Base-by-base conservation (phyloP, 2,797 vertebrate species). In the Acipenser oxyrinchus region DNA sequence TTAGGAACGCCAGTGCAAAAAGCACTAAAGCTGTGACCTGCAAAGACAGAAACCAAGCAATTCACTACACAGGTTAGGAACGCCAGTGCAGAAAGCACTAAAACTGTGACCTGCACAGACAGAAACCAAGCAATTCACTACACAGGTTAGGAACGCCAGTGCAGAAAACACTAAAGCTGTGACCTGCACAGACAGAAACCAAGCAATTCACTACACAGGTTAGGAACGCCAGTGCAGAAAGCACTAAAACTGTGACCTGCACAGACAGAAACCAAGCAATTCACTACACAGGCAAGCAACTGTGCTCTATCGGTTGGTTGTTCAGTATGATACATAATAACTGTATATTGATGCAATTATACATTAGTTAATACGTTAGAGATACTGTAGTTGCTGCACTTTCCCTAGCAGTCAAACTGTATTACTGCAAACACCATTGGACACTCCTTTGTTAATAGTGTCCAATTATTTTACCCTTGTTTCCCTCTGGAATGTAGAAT, bases 21-120 rank as follows among this genome's bases (percentile, higher is more conserved):
- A 97, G 91, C 77, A 96, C 92, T 82, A 98, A 86, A 83, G 96
- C 83, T 0, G 93, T 95, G 70, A 96, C 92, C 95, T 98, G 78
- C 1, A 67, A 77, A 71, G 0, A 63, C 51, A 71, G 73, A 55
- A 7, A 77, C 13, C 37, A 37, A 37, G 37, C 37, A 37, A 37
- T 5, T 37, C 37, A 37, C 37, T 37, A 37, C 37, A 37, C 37
- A 37, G 37, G 37, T 91, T 81, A 98, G 83, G 83, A 98, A 98
- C 0, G 93, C 95, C 81, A 98, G 89, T 60, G 94, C 95, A 63
- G 95, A 94, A 75, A 97, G 91, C 77, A 96, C 92, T 82, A 98
- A 86, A 83, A 97, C 83, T 0, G 93, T 95, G 70, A 96, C 92
- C 95, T 98, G 78, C 1, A 67, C 77, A 71, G 0, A 63, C 51